These are phyloP conservation scores for Hippocampus guttulatus DNA, from an alignment of 2,113 vertebrate species.

Conservation along the genomic window DNA sequence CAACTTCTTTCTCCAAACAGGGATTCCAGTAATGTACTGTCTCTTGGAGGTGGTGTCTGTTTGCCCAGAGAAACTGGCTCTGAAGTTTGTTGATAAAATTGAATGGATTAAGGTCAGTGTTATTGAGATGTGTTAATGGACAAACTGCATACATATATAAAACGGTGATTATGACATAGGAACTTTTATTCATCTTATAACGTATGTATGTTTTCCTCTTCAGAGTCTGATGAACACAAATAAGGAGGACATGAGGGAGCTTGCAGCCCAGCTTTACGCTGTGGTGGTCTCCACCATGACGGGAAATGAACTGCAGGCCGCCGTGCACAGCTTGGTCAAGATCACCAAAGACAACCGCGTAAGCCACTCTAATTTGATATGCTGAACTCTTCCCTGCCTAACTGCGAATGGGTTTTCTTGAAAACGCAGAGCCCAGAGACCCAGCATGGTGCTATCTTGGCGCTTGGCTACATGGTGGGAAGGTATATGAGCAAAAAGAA, in stretches of 20 bases:
- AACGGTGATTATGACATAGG: neutral
- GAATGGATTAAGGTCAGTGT: conserved; percentile 94
- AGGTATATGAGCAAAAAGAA: conserved; percentile 85
- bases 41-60: conserved; percentile 92
- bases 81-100: conserved; percentile 85
- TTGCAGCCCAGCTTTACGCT: conserved; percentile 91
- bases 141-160: neutral
- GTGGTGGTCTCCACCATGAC: conserved; percentile 88
- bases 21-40: conserved; percentile 95
- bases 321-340: conserved; percentile 88
- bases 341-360: conserved; percentile 91
- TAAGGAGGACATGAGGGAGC: conserved; percentile 96
- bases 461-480: conserved; percentile 91
- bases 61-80: conserved; percentile 86
- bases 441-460: conserved; percentile 92
- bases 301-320: conserved; percentile 82
- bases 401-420: conserved; percentile 12
- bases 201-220: conserved; percentile 17
- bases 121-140: neutral
- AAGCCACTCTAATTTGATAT: conserved; percentile 33
- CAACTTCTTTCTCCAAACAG: conserved; percentile 60
- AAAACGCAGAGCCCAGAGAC: conserved; percentile 81
- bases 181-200: neutral
- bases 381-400: neutral
- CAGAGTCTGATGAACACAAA: conserved; percentile 94